Conservation (phyloP, 2,113 vertebrate genomes). For the Aldabrachelys gigantea region DNA sequence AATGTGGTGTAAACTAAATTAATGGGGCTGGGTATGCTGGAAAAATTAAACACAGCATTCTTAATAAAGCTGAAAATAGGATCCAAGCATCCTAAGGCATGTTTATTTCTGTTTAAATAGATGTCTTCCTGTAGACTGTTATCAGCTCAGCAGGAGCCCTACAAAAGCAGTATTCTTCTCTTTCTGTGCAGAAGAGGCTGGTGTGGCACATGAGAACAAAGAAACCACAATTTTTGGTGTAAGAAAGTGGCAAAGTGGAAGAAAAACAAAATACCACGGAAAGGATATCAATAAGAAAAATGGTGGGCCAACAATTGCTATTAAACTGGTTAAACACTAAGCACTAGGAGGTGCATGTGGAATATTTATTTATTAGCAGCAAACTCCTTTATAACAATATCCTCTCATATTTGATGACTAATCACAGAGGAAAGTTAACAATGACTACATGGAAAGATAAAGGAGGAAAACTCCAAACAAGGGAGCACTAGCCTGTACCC, state of each 20-base stretch:
- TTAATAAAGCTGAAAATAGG: slow-evolving; percentile 77
- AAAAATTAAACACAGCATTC: slow-evolving; percentile 76
- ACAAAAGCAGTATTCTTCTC: slow-evolving; percentile 60
- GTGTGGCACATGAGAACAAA: background rate
- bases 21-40: slow-evolving; percentile 47
- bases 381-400: background rate
- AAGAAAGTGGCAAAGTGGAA: background rate
- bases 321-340: background rate
- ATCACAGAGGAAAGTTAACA: background rate
- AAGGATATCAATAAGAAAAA: background rate
- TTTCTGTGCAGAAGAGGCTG: slow-evolving; percentile 22
- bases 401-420: background rate
- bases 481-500: background rate
- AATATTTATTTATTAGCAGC: background rate
- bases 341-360: background rate
- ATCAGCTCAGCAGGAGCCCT: slow-evolving; percentile 66
- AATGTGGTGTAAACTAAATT: slow-evolving; percentile 68
- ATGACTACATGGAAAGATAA: background rate
- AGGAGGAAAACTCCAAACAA: background rate
- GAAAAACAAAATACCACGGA: background rate
- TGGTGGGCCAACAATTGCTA: rapidly evolving
- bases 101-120: slow-evolving; percentile 79
- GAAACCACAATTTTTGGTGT: background rate
- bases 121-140: slow-evolving; percentile 71
- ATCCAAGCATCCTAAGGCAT: slow-evolving; percentile 61